Percentiles rank a stretch among this genome's conserved stretches.
Evolutionary conservation across 2,113 vertebrate genomes (phyloP).

Genomic region (Empidonax alnorum): DNA sequence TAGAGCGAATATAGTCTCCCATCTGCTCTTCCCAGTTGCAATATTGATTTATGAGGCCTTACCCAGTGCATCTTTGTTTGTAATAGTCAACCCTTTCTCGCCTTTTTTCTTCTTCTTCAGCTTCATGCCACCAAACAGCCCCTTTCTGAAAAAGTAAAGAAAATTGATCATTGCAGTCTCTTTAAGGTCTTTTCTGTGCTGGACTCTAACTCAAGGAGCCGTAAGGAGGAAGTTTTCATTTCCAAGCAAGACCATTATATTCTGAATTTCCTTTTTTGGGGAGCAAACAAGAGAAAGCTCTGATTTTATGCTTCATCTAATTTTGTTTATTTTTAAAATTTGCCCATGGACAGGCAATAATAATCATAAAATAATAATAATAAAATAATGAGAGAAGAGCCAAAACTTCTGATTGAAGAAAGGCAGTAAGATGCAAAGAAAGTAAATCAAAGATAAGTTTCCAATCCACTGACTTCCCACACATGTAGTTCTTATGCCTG

Average conservation of each 20-base stretch:
- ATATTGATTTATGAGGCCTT: slow-evolving; percentile 78
- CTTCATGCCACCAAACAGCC: slow-evolving; percentile 82
- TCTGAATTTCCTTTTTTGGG: not conserved
- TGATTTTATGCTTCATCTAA: not conserved
- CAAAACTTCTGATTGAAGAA: not conserved
- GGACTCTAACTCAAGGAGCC: not conserved
- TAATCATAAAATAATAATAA: no score
- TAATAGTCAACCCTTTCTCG: slow-evolving; percentile 79
- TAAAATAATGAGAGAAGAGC: not conserved
- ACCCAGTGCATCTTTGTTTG: slow-evolving; percentile 85
- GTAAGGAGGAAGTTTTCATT: not conserved
- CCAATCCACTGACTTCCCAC: not conserved
- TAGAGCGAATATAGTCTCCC: not conserved
- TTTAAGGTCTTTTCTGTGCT: not conserved
- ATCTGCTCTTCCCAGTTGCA: not conserved
- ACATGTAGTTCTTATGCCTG: not conserved
- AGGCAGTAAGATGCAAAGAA: not conserved
- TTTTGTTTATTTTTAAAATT: not conserved
- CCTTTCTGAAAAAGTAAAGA: slow-evolving; percentile 73
- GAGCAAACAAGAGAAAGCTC: not conserved
- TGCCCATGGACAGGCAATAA: not conserved
- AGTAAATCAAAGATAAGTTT: not conserved
- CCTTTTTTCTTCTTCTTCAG: slow-evolving; percentile 86
- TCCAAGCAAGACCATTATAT: not conserved
- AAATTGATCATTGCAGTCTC: not conserved